These are phyloP conservation scores for Toxotes chatareus DNA, from an alignment of 2,113 vertebrate species.

Conservation along the genomic window DNA sequence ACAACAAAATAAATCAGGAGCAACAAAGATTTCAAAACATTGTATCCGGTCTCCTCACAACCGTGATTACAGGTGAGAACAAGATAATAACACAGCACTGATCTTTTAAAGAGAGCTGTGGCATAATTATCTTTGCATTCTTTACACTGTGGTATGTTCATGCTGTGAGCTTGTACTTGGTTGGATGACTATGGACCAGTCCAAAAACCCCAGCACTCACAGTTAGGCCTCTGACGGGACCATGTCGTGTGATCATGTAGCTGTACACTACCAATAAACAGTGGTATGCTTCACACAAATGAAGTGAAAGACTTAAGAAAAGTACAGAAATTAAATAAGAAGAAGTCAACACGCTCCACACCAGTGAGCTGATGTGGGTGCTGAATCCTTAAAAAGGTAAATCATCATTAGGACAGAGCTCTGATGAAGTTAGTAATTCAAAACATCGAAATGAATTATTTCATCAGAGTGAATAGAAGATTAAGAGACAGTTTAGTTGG, in stretches of 20 bases:
- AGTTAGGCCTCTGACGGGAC: not conserved
- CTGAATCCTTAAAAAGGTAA: not conserved
- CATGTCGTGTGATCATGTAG: not conserved
- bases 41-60: not conserved
- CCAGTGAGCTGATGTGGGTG: not conserved
- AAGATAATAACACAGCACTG: slow-evolving; percentile 5
- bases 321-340: too few relatives aligned
- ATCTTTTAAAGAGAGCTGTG: not conserved
- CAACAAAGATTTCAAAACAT: slow-evolving; percentile 8
- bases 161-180: not conserved
- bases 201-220: too few relatives aligned
- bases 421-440: not conserved
- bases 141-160: too few relatives aligned
- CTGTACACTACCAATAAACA: not conserved
- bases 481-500: too few relatives aligned
- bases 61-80: not conserved
- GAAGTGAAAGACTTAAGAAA: too few relatives aligned
- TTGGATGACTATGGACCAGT: not conserved
- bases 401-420: not conserved
- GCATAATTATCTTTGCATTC: not conserved
- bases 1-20: not conserved
- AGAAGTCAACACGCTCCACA: too few relatives aligned
- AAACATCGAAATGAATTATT: too few relatives aligned
- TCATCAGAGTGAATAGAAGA: too few relatives aligned
- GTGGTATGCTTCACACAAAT: not conserved